These are phyloP conservation scores for Lophura swinhoii DNA, from an alignment of 2,797 vertebrate species.

Conservation along the genomic window DNA sequence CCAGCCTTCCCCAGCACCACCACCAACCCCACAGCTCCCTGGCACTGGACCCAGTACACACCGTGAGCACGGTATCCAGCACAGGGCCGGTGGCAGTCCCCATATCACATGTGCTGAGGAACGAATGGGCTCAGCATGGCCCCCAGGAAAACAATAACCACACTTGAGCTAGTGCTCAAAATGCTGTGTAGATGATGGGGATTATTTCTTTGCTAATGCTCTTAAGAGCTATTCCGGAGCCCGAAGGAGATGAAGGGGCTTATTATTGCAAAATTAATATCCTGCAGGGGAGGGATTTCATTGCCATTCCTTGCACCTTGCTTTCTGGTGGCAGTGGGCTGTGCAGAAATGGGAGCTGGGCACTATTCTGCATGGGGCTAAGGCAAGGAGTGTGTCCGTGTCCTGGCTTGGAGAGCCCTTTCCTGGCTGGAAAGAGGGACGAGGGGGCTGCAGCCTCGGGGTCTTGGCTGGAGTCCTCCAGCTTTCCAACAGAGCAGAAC, in stretches of 20 bases:
- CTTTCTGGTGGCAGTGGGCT: neutral
- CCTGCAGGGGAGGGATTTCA: neutral
- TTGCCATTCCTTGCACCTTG: neutral
- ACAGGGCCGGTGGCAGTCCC: accelerated
- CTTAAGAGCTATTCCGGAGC: conserved; percentile 38
- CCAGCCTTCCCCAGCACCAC: neutral
- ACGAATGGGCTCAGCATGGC: neutral
- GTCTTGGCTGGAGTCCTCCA: neutral
- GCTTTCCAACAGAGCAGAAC: accelerated
- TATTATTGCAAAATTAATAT: conserved; percentile 44
- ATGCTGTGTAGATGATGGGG: conserved; percentile 35
- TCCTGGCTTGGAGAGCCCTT: neutral
- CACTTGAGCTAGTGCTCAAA: neutral
- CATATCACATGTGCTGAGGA: neutral
- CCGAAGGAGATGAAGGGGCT: conserved; percentile 10
- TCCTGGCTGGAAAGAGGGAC: neutral
- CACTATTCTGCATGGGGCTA: neutral
- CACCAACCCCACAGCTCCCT: neutral
- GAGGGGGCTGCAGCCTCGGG: neutral
- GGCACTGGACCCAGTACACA: neutral
- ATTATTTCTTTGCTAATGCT: conserved; percentile 55
- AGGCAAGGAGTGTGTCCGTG: accelerated
- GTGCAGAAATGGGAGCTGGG: accelerated
- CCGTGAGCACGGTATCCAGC: neutral
- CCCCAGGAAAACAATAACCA: neutral